phyloP scores from a whole-genome alignment of 2,888 invertebrate species.

The Meta bourneti region DNA sequence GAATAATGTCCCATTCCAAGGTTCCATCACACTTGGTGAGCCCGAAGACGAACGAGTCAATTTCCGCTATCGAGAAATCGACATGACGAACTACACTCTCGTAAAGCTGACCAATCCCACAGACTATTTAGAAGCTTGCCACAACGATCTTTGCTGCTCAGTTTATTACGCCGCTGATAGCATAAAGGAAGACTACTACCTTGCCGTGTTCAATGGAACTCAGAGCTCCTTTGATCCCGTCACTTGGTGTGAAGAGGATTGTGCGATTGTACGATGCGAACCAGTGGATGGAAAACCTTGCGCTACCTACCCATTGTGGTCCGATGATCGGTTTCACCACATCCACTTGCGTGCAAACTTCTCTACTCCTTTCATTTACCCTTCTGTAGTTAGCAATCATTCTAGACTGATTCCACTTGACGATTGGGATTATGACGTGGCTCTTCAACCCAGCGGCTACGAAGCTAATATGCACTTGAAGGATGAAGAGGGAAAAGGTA shows the following conservation, averaged over 20 bases:
- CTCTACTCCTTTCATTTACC: constrained; percentile 38
- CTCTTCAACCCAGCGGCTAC: background rate
- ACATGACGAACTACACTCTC: constrained; percentile 42
- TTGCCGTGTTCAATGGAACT: constrained; percentile 58
- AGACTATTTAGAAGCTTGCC: constrained; percentile 53
- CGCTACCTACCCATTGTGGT: constrained; percentile 5
- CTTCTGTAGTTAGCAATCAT: constrained; percentile 9
- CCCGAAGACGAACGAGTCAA: background rate
- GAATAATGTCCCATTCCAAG: constrained; percentile 13
- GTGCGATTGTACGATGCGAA: constrained; percentile 50
- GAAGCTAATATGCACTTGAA: background rate
- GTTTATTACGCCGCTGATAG: constrained; percentile 49
- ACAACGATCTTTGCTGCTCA: constrained; percentile 73
- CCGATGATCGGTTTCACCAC: constrained; percentile 30
- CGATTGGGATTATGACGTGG: background rate
- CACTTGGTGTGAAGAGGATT: constrained; percentile 41
- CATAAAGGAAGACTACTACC: constrained; percentile 42
- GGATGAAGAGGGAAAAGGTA: background rate
- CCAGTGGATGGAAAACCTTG: constrained; percentile 5
- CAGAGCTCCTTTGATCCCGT: background rate
- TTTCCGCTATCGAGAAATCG: constrained; percentile 13
- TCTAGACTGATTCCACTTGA: constrained; percentile 7
- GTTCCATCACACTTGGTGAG: background rate
- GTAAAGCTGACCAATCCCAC: constrained; percentile 7
- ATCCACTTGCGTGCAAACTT: constrained; percentile 39